These are phyloP conservation scores for Nephrocerus scutellatus DNA, from an alignment of 2,888 invertebrate species.

Conservation along the genomic window DNA sequence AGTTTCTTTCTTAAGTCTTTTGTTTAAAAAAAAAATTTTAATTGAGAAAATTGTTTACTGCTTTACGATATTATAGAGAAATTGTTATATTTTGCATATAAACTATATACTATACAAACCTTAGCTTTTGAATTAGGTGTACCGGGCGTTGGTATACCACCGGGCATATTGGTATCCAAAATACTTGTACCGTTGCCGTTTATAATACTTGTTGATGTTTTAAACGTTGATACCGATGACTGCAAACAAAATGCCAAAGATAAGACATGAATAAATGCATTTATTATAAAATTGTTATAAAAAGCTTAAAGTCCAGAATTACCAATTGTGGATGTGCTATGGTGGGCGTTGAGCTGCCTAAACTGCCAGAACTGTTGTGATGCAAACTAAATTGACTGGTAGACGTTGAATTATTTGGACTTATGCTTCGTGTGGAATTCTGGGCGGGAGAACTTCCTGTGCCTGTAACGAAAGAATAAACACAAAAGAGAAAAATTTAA, in stretches of 20 bases:
- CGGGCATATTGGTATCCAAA: slow-evolving; percentile 56
- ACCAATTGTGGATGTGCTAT: slow-evolving; percentile 45
- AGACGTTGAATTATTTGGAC: slow-evolving; percentile 48
- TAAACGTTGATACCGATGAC: slow-evolving; percentile 48
- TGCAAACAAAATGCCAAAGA: slow-evolving; percentile 21
- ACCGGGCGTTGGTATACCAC: slow-evolving; percentile 65
- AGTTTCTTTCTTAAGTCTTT: background rate
- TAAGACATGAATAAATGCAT: slow-evolving; percentile 11
- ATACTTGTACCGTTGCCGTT: slow-evolving; percentile 46
- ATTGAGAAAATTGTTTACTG: background rate
- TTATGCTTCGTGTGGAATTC: slow-evolving; percentile 49
- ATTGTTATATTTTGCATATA: background rate
- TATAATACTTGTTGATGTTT: slow-evolving; percentile 44
- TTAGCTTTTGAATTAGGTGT: slow-evolving; percentile 77
- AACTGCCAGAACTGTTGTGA: slow-evolving; percentile 47
- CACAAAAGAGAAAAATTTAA: slow-evolving; percentile 14
- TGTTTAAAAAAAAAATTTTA: background rate
- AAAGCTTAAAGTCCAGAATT: slow-evolving; percentile 1
- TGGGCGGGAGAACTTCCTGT: slow-evolving; percentile 49
- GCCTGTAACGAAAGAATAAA: slow-evolving; percentile 33
- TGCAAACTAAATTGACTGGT: slow-evolving; percentile 48
- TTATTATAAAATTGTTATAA: slow-evolving; percentile 7
- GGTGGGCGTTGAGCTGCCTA: slow-evolving; percentile 47
- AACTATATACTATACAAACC: slow-evolving; percentile 46
- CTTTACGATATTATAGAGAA: background rate